These are phyloP conservation scores for Mormyrus hasselquistii DNA, from an alignment of 2,797 vertebrate genomes.

Conservation along the genomic window DNA sequence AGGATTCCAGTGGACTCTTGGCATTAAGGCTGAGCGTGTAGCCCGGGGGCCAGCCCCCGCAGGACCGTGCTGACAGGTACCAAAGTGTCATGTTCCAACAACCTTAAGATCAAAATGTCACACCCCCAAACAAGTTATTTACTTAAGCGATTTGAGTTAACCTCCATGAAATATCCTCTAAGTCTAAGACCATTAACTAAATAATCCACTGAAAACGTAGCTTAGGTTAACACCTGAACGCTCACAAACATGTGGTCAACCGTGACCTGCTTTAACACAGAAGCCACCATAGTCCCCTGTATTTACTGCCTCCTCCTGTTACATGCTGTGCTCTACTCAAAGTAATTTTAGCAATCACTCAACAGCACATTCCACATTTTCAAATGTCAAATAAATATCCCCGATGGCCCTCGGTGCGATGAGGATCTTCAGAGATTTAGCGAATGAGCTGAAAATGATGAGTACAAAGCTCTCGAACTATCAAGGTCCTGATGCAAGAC, in stretches of 20 bases:
- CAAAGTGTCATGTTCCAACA: neutral
- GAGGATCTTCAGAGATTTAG: conserved; percentile 1
- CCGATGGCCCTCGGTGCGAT: neutral
- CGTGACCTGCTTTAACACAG: neutral
- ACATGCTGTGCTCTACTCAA: conserved; percentile 5
- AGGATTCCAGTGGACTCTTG: neutral
- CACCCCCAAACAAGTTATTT: neutral
- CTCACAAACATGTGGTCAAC: neutral
- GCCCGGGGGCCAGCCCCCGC: neutral
- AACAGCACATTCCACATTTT: conserved; percentile 5
- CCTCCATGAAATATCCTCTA: neutral
- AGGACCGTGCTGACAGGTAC: neutral
- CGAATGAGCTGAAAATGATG: neutral
- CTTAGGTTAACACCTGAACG: neutral
- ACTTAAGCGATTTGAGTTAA: neutral
- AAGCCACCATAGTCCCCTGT: neutral
- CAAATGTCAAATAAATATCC: neutral
- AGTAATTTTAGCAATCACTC: conserved; percentile 16
- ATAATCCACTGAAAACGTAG: neutral
- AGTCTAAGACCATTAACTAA: neutral
- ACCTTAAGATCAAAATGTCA: neutral
- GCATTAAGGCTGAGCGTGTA: neutral
- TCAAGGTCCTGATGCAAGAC: neutral
- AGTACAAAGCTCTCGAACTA: neutral
- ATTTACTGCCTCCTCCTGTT: neutral